Percentiles rank a stretch among this genome's conserved stretches.
phyloP scores from a whole-genome alignment of 2,888 invertebrate genomes.

The Diplazon laetatorius region DNA sequence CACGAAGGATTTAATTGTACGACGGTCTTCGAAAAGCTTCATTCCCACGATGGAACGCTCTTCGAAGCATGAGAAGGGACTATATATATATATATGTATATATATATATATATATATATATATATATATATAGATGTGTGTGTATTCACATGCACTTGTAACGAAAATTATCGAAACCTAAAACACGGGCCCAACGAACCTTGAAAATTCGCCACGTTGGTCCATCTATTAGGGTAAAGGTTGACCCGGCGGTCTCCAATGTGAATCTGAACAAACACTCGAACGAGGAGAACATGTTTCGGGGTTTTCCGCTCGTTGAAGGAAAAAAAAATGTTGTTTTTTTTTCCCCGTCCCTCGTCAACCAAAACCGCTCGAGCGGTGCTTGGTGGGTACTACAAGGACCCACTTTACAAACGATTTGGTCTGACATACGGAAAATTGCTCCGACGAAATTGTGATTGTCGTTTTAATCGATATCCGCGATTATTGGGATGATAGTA shows the following conservation, averaged over 20 bases:
- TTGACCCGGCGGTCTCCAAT: constrained; percentile 7
- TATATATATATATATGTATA: too few species aligned
- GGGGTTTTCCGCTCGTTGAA: constrained; percentile 6
- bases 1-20: constrained; percentile 45
- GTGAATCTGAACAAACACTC: constrained; percentile 77
- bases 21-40: constrained; percentile 58
- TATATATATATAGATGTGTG: too few species aligned
- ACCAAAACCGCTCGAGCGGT: constrained; percentile 17
- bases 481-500: not conserved
- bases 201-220: constrained; percentile 35
- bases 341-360: constrained; percentile 75
- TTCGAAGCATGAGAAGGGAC: constrained; percentile 33
- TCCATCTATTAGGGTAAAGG: constrained; percentile 15
- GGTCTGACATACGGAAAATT: constrained; percentile 34
- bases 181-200: constrained; percentile 50
- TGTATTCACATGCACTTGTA: constrained; percentile 21
- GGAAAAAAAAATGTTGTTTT: too few species aligned
- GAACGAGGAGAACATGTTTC: constrained; percentile 48
- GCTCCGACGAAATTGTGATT: not conserved
- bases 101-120: too few species aligned
- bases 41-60: constrained; percentile 62
- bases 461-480: constrained; percentile 13
- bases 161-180: constrained; percentile 33
- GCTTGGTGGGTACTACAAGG: not conserved
- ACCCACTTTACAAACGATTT: constrained; percentile 20